Base-by-base conservation (phyloP, 2,888 invertebrate genomes). In the Drosophila macrospina region DNA sequence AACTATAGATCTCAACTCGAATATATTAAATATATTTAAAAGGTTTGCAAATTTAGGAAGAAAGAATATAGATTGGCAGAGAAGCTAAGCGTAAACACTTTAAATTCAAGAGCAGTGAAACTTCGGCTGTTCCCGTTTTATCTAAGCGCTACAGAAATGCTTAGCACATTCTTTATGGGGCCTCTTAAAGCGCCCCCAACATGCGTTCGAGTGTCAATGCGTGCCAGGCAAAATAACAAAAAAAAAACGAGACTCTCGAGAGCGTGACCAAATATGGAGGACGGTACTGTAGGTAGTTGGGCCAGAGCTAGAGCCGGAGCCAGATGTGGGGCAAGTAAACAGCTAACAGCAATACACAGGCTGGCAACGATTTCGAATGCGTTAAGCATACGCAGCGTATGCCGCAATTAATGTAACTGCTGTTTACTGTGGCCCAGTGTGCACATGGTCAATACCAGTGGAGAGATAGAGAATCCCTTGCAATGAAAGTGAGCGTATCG, bases 371-470 rank as follows among this genome's bases (percentile, higher is more conserved):
- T 48, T 57, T 52, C 45, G 28, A 50, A 8, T 15, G 10, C 50
- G 63, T 83, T 67, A 59, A 80, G 84, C 48, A 88, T 88, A 83
- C 88, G 83, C 78, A 52, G 61, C 62, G 67, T 68, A 45, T 51
- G 60, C 78, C 59, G 39, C 54, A 64, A 64, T 73, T 68, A 59
- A 45, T 63, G 24, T 36, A 54, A 62, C 62, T 32, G 32, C 20
- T 62, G 30, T 55, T 39, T 45, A 20, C 34, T 42, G 24, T 50
- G n/a, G 32, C 13, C 30, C 48, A 37, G 16, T 47, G 16, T 26
- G 15, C 26, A 13, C 15, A 48, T 48, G 57, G 47, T 39, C 57
- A 47, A 39, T 30, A 54, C 30, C 5, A 15, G 32, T 15, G 5
- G 1, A 39, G 11, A 20, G 30, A 30, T 37, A 50, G 11, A 30